A percentile compares a stretch with the other conserved stretches of the same genome.
phyloP scores from a whole-genome alignment of 1,140 invertebrate species.

The Mercenaria mercenaria region DNA sequence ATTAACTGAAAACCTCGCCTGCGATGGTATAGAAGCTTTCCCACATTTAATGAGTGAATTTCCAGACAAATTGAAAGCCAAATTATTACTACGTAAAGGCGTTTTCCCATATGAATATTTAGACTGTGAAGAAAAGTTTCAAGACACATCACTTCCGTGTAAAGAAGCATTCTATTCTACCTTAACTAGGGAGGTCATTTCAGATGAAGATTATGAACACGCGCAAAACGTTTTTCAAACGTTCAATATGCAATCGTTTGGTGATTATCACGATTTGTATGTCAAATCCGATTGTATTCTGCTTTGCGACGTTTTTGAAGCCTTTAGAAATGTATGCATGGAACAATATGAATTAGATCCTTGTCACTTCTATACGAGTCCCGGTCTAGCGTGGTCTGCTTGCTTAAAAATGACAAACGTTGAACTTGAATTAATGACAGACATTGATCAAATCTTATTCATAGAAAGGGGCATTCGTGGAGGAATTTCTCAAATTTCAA shows the following conservation, averaged over 20 bases:
- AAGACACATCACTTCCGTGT: conserved; percentile 58
- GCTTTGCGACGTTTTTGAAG: conserved; percentile 62
- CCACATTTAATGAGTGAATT: conserved; percentile 47
- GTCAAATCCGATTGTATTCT: conserved; percentile 64
- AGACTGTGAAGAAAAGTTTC: conserved; percentile 57
- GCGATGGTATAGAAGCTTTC: conserved; percentile 46
- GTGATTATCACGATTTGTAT: conserved; percentile 65
- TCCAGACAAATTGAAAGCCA: neutral
- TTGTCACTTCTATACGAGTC: neutral
- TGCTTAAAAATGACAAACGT: conserved; percentile 70
- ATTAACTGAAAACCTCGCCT: no score
- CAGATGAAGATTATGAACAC: conserved; percentile 53
- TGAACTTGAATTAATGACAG: neutral
- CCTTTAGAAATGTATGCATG: conserved; percentile 45
- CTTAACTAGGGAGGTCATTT: conserved; percentile 36
- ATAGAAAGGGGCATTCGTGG: conserved; percentile 36
- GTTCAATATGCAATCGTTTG: no score
- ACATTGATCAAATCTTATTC: neutral
- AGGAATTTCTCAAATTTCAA: conserved; percentile 49
- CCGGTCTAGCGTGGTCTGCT: conserved; percentile 69
- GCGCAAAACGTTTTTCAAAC: no score
- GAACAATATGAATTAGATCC: conserved; percentile 8
- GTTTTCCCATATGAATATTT: conserved; percentile 66
- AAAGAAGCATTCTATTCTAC: conserved; percentile 50
- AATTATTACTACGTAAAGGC: conserved; percentile 58